Base-by-base conservation (phyloP, 2,888 invertebrate genomes). In the Loripinus fragilis region DNA sequence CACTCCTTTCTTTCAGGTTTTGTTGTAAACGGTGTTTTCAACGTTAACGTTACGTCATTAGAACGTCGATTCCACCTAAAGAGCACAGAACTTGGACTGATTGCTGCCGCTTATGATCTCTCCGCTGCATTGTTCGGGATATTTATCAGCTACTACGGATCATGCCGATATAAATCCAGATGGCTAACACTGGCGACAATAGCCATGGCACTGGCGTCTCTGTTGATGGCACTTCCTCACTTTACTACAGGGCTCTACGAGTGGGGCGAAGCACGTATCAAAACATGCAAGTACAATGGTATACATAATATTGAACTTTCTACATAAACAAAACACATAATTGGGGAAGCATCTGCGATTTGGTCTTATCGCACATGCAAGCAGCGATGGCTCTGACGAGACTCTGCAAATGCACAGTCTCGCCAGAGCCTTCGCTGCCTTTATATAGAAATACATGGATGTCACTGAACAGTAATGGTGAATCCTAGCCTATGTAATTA, bases 221-320 rank as follows among this genome's bases (percentile, higher is more conserved):
- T 97, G 75, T 95, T 96, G 73, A 97, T 97, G 94, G 95, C 96
- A 0, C 92, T 97, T 76, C 97, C 97, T 0, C 97, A 97, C 91
- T 97, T 97, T 93, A 94, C 96, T 35, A 95, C 96, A 0, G 95
- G 95, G 0, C 94, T 95, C 0, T 97, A 97, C 92, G 68, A 87
- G 45, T 88, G 88, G 80, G 89, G 90, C 0, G 82, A 87, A 65
- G 74, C 75, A 10, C 17, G 52, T 25, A 78, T 52, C 7, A 78
- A 74, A 48, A 72, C 74, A 1, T 87, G 86, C 55, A 65, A 64
- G 17, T 25, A 28, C n/a, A 20, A 30, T 7, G 76, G 76, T 76
- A 52, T n/a, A n/a, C n/a, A n/a, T n/a, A n/a, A n/a, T n/a, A n/a
- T n/a, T 41, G n/a, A n/a, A n/a, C n/a, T n/a, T n/a, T n/a, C n/a